These are phyloP conservation scores for Calliopum simillimum DNA, from an alignment of 2,888 invertebrate species.

Conservation along the genomic window DNA sequence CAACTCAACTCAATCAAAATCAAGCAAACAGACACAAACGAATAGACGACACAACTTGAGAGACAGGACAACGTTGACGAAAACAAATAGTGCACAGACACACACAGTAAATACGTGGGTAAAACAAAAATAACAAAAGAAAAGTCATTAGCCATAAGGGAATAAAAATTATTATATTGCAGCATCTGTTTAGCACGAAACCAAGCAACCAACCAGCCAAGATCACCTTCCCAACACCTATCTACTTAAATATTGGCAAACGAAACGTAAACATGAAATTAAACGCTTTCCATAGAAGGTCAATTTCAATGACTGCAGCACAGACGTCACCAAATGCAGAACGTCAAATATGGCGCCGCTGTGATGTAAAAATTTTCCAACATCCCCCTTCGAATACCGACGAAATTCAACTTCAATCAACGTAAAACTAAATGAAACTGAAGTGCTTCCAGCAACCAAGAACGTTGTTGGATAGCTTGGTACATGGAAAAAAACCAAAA, in stretches of 20 bases:
- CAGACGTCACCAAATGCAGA: constrained; percentile 13
- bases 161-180: no score
- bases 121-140: neutral
- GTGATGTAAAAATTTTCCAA: no score
- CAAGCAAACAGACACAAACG: neutral
- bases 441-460: neutral
- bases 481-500: no score
- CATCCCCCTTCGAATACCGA: no score
- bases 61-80: neutral
- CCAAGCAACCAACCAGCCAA: no score
- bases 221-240: neutral
- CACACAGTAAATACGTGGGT: neutral
- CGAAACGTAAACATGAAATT: constrained; percentile 5
- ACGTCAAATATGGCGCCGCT: neutral
- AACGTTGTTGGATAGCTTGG: no score
- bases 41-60: neutral
- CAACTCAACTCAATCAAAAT: neutral
- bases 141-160: no score
- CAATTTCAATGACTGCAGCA: constrained; percentile 31
- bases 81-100: neutral
- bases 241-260: constrained; percentile 15
- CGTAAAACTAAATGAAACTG: no score
- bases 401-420: no score
- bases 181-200: no score
- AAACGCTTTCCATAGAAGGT: constrained; percentile 27